Conservation (phyloP, 2,888 invertebrate genomes). For the Mythimna ferrago region DNA sequence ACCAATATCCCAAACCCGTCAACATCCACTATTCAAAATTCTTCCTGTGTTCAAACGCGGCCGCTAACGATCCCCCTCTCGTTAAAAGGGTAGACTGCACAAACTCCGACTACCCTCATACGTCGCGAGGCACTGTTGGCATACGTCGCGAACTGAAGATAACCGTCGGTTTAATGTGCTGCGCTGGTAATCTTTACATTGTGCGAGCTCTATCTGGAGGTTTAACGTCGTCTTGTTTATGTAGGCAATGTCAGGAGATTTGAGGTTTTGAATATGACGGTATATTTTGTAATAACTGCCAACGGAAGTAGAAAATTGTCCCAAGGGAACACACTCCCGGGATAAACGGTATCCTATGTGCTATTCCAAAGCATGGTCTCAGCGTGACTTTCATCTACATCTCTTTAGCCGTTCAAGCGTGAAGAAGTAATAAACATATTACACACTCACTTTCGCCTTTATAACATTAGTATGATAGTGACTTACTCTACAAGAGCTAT, state of each 20-base stretch:
- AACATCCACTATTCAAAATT: constrained; percentile 46
- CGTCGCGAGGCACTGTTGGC: constrained; percentile 53
- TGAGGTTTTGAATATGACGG: constrained; percentile 10
- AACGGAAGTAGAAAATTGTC: too few relatives aligned
- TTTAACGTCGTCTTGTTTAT: constrained; percentile 49
- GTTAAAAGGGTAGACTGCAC: constrained; percentile 57
- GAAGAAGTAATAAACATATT: too few relatives aligned
- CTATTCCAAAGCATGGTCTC: too few relatives aligned
- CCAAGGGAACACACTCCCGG: too few relatives aligned
- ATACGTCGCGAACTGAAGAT: constrained; percentile 57
- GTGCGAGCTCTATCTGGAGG: constrained; percentile 50
- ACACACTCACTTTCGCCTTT: too few relatives aligned
- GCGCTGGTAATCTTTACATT: constrained; percentile 58
- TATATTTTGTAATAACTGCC: not conserved
- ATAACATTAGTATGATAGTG: too few relatives aligned
- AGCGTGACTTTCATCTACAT: too few relatives aligned
- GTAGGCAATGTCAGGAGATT: constrained; percentile 26
- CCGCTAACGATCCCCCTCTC: constrained; percentile 43
- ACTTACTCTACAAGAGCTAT: too few relatives aligned
- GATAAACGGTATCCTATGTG: too few relatives aligned
- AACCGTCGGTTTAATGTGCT: constrained; percentile 58
- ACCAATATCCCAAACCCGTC: constrained; percentile 9
- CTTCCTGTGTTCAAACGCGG: constrained; percentile 46
- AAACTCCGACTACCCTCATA: constrained; percentile 58
- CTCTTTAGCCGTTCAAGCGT: too few relatives aligned